Evolutionary conservation across 2,113 vertebrate genomes (phyloP).

Genomic region (Nettapus auritus): DNA sequence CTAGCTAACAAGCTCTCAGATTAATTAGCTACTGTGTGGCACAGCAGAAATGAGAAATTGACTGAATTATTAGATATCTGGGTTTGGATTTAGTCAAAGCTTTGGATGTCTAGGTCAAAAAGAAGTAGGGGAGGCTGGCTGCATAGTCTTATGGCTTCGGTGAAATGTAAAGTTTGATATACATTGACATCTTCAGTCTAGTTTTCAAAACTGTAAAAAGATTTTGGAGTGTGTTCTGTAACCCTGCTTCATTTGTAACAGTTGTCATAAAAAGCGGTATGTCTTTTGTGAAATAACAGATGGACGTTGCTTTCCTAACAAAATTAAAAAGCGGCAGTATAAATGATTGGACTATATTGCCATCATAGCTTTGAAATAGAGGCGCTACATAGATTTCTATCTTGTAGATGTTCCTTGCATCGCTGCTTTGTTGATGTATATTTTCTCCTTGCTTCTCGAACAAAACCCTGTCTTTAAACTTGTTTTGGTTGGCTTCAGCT

Average conservation of each 20-base stretch:
- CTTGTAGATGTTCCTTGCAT: conserved; percentile 54
- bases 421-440: conserved; percentile 43
- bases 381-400: background rate
- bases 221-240: background rate
- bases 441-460: conserved; percentile 2
- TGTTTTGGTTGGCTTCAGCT: conserved; percentile 2
- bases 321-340: background rate
- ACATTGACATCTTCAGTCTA: background rate
- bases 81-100: background rate
- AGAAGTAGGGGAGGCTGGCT: background rate
- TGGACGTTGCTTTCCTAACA: background rate
- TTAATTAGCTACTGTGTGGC: background rate
- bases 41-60: background rate
- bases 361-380: conserved; percentile 24
- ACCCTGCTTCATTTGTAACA: background rate
- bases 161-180: background rate
- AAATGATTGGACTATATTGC: background rate
- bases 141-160: background rate
- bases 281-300: conserved; percentile 8
- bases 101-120: background rate
- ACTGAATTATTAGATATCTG: background rate
- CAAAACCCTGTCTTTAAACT: background rate
- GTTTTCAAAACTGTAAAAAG: background rate
- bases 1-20: background rate
- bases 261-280: background rate